A percentile compares a stretch with the other conserved stretches of the same genome.
Conservation (phyloP, 1,140 invertebrate species). For the Danaus plexippus region DNA sequence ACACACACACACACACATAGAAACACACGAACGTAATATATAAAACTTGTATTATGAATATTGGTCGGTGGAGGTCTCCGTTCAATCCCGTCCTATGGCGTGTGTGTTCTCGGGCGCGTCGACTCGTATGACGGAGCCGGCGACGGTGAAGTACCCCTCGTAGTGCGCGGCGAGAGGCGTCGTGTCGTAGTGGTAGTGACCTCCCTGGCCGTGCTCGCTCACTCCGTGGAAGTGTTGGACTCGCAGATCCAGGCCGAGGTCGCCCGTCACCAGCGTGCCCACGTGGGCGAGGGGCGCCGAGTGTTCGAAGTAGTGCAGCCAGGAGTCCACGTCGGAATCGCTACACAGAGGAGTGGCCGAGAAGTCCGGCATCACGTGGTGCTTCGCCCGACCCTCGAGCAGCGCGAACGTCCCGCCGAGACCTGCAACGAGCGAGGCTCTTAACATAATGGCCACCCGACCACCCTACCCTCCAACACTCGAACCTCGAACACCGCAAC, state of each 20-base stretch:
- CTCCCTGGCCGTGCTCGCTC: slow-evolving; percentile 88
- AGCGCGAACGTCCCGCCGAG: slow-evolving; percentile 92
- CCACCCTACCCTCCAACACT: neutral
- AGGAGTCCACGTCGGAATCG: slow-evolving; percentile 84
- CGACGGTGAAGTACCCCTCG: slow-evolving; percentile 88
- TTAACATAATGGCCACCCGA: neutral
- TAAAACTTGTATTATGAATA: no score
- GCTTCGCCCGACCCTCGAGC: slow-evolving; percentile 85
- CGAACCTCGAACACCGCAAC: neutral
- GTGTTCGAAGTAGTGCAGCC: slow-evolving; percentile 95
- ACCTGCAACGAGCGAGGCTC: slow-evolving; percentile 60
- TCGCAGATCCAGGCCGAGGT: slow-evolving; percentile 88
- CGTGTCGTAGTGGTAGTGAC: slow-evolving; percentile 96
- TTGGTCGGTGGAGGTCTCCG: neutral
- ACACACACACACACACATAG: no score
- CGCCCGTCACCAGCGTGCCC: slow-evolving; percentile 89
- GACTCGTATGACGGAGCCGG: slow-evolving; percentile 81
- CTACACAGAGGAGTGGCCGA: slow-evolving; percentile 79
- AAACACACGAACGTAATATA: no score
- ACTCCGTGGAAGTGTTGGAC: slow-evolving; percentile 97
- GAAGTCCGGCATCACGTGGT: slow-evolving; percentile 97
- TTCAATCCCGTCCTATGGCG: slow-evolving; percentile 69
- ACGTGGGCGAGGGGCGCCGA: slow-evolving; percentile 88
- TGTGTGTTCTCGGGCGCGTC: slow-evolving; percentile 80
- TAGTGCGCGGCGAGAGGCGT: slow-evolving; percentile 89